Conservation (phyloP, 1,140 invertebrate species). For the Drosophila busckii region DNA sequence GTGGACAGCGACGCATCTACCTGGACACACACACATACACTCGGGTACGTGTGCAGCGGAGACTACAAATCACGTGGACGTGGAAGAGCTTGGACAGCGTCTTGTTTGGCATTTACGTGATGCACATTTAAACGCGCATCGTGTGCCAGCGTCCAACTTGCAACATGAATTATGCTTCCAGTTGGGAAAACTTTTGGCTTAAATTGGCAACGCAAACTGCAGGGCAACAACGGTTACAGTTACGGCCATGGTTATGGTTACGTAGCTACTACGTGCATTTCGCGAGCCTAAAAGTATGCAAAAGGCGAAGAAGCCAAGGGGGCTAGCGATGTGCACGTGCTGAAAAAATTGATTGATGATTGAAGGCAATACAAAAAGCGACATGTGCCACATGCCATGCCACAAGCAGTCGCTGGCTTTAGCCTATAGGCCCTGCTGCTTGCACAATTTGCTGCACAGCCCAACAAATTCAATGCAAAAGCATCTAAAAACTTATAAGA, state of each 20-base stretch:
- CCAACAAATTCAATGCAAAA: not conserved
- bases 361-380: constrained; percentile 54
- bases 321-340: constrained; percentile 50
- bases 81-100: constrained; percentile 35
- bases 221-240: constrained; percentile 44
- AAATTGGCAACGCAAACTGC: constrained; percentile 61
- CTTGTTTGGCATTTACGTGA: constrained; percentile 69
- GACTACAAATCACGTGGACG: constrained; percentile 52
- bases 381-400: constrained; percentile 31
- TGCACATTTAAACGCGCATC: constrained; percentile 67
- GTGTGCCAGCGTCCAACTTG: constrained; percentile 44
- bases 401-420: constrained; percentile 5
- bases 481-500: not conserved
- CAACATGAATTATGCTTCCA: constrained; percentile 66
- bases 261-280: constrained; percentile 51
- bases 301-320: no score
- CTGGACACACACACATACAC: constrained; percentile 17
- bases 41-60: constrained; percentile 5
- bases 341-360: constrained; percentile 69
- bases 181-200: constrained; percentile 57
- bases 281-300: constrained; percentile 56
- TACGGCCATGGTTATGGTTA: no score
- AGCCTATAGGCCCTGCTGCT: not conserved
- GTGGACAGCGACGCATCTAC: constrained; percentile 37
- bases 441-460: constrained; percentile 9